These are phyloP conservation scores for Forficula auricularia DNA, from an alignment of 1,140 invertebrate species.

Conservation along the genomic window DNA sequence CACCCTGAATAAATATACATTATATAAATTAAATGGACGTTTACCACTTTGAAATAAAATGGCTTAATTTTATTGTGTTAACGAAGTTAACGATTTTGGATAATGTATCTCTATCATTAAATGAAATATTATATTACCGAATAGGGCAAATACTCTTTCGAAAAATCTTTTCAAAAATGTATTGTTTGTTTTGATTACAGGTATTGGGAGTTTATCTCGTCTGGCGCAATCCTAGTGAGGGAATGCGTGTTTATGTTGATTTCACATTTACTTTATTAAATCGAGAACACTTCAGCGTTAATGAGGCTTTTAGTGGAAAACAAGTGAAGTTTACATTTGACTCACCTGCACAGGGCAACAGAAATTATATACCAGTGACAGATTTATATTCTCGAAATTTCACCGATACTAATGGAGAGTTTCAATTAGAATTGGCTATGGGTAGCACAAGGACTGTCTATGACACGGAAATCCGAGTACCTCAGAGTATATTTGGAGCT, in stretches of 20 bases:
- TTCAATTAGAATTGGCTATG: slow-evolving; percentile 63
- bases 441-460: slow-evolving; percentile 58
- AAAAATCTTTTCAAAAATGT: too few relatives aligned
- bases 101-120: too few relatives aligned
- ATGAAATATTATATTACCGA: too few relatives aligned
- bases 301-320: slow-evolving; percentile 67
- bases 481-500: slow-evolving; percentile 23
- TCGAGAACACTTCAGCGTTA: slow-evolving; percentile 68
- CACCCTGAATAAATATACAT: too few relatives aligned
- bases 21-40: too few relatives aligned
- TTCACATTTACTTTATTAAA: slow-evolving; percentile 72
- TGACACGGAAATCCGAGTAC: slow-evolving; percentile 47
- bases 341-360: slow-evolving; percentile 55
- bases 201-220: slow-evolving; percentile 66
- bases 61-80: too few relatives aligned
- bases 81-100: too few relatives aligned
- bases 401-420: slow-evolving; percentile 66
- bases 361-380: slow-evolving; percentile 58
- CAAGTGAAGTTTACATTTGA: slow-evolving; percentile 60
- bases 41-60: too few relatives aligned
- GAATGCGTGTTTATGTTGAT: slow-evolving; percentile 61
- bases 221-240: slow-evolving; percentile 54
- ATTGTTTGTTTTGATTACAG: slow-evolving; percentile 3
- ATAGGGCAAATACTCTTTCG: too few relatives aligned
- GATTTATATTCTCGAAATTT: slow-evolving; percentile 61